phyloP scores from a whole-genome alignment of 2,888 invertebrate species.

The Ectemnius lituratus region DNA sequence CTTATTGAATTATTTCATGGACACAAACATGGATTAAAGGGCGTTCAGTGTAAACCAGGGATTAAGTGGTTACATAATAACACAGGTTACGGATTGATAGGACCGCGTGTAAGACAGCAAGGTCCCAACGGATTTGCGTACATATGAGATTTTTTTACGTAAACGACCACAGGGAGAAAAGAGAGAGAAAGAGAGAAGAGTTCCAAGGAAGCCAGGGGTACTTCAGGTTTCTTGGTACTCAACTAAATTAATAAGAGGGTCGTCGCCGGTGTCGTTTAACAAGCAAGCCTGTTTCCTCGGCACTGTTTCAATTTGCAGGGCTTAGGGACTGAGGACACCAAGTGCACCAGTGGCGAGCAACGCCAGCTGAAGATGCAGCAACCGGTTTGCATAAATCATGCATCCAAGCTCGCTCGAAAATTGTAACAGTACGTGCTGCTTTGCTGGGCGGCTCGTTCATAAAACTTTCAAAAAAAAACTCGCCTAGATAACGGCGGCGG shows the following conservation, averaged over 20 bases:
- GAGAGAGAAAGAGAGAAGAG: not conserved
- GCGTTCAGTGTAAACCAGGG: not conserved
- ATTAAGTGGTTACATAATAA: not conserved
- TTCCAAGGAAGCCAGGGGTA: not conserved
- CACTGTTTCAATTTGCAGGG: slow-evolving; percentile 7
- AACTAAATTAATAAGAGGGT: slow-evolving; percentile 5
- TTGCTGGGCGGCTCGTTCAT: not conserved
- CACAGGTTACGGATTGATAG: not conserved
- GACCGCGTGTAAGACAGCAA: not conserved
- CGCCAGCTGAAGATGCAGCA: not conserved
- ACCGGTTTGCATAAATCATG: not conserved
- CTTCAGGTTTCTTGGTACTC: not conserved
- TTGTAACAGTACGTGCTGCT: not conserved
- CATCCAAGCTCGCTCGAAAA: not conserved
- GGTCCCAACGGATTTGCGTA: not conserved
- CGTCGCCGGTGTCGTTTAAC: slow-evolving; percentile 9
- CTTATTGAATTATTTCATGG: too few species aligned
- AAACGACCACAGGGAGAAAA: not conserved
- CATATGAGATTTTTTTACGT: not conserved
- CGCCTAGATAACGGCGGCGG: not conserved
- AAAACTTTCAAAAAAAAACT: not conserved
- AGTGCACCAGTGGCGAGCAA: not conserved
- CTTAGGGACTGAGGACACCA: not conserved
- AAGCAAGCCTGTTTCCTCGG: not conserved
- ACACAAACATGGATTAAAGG: not conserved